Percentiles rank a stretch among this genome's conserved stretches.
Conservation (phyloP, 2,113 vertebrate genomes). For the Perca fluviatilis region DNA sequence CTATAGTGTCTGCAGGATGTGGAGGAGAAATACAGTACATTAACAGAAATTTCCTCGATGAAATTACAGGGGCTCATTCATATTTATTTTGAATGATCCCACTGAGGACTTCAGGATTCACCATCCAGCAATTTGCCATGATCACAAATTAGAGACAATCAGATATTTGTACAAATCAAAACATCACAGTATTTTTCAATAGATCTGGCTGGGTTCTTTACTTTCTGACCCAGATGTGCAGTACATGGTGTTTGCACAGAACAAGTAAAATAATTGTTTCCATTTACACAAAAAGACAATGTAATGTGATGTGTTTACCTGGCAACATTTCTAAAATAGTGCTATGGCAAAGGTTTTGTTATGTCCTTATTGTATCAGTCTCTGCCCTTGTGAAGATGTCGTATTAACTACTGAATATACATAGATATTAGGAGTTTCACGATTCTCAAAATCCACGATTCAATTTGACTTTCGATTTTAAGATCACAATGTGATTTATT, state of each 20-base stretch:
- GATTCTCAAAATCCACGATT: too few relatives aligned
- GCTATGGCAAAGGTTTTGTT: neutral
- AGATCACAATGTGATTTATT: too few relatives aligned
- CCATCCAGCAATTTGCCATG: neutral
- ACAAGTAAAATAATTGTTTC: neutral
- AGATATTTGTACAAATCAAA: neutral
- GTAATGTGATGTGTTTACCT: neutral
- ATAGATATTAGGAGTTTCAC: too few relatives aligned
- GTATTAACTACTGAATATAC: neutral
- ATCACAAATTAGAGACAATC: slow-evolving; percentile 3
- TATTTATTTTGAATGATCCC: neutral
- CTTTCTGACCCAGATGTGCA: neutral
- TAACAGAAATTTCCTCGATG: slow-evolving; percentile 31
- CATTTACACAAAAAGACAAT: neutral
- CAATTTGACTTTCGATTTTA: too few relatives aligned
- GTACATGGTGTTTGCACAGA: neutral
- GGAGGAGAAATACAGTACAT: slow-evolving; percentile 12
- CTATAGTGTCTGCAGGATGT: slow-evolving; percentile 8
- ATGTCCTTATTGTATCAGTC: neutral
- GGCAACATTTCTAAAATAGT: neutral
- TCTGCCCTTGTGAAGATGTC: neutral
- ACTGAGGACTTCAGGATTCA: neutral
- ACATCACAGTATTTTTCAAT: neutral
- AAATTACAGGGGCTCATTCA: slow-evolving; percentile 34
- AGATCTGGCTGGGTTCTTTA: neutral